phyloP scores from a whole-genome alignment of 1,140 invertebrate species.

The Sminthurinus signatus region DNA sequence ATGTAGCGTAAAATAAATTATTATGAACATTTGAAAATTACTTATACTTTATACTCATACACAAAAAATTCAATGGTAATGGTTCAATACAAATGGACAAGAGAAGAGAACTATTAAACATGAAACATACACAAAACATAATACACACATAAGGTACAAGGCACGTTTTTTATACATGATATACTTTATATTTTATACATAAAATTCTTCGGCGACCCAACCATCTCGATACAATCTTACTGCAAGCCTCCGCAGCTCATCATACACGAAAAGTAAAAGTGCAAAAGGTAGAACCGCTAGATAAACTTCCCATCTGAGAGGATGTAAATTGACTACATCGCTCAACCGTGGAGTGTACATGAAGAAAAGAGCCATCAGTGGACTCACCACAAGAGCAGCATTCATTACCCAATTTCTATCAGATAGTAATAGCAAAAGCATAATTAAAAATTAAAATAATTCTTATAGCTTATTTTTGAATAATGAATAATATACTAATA shows the following conservation, averaged over 20 bases:
- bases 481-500: neutral
- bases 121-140: no score
- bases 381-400: neutral
- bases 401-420: neutral
- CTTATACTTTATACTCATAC: no score
- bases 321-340: neutral
- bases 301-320: slow-evolving; percentile 7
- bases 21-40: no score
- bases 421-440: neutral
- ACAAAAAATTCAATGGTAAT: no score
- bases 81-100: no score
- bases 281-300: neutral
- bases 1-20: no score
- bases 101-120: no score
- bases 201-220: slow-evolving; percentile 12
- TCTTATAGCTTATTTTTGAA: neutral
- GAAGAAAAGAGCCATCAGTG: neutral
- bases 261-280: slow-evolving; percentile 8
- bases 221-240: neutral
- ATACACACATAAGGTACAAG: no score
- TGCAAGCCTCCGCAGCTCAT: neutral
- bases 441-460: neutral
- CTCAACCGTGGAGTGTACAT: neutral
- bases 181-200: neutral
- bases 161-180: no score